phyloP scores from a whole-genome alignment of 2,888 invertebrate genomes.

The Cephalotes varians region DNA sequence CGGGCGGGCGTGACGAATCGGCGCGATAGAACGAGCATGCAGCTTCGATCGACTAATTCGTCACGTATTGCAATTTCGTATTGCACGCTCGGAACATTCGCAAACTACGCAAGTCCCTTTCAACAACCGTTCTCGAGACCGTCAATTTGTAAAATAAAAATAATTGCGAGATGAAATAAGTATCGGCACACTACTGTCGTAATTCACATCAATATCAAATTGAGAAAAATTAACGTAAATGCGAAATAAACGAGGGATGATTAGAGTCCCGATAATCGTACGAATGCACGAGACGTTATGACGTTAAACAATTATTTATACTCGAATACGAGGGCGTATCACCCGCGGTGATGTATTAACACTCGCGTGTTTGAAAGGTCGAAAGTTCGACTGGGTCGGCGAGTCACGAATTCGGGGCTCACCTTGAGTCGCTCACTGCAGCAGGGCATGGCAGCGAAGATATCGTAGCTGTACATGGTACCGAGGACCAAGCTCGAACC shows the following conservation, averaged over 20 bases:
- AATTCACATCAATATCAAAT: neutral
- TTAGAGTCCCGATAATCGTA: neutral
- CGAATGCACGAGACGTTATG: neutral
- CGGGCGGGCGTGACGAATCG: neutral
- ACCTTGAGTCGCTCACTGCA: constrained; percentile 97
- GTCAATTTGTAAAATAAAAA: neutral
- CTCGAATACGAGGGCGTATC: neutral
- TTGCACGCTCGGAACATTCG: neutral
- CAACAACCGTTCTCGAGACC: no score
- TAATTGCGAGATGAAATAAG: neutral
- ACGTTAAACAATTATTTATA: neutral
- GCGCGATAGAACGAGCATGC: neutral
- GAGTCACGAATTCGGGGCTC: constrained; percentile 55
- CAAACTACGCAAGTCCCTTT: neutral
- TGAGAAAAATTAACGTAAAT: neutral
- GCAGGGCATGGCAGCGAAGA: constrained; percentile 98
- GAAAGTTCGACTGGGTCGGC: constrained; percentile 3
- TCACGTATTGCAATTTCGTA: neutral
- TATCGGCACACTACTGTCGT: neutral
- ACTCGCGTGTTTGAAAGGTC: neutral
- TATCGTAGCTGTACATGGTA: constrained; percentile 99
- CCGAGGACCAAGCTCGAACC: constrained; percentile 97
- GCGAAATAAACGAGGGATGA: neutral
- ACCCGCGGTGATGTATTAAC: neutral
- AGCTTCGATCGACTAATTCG: neutral